A percentile compares a stretch with the other conserved stretches of the same genome.
phyloP scores from a whole-genome alignment of 2,797 vertebrate species.

The Rachycentron canadum region DNA sequence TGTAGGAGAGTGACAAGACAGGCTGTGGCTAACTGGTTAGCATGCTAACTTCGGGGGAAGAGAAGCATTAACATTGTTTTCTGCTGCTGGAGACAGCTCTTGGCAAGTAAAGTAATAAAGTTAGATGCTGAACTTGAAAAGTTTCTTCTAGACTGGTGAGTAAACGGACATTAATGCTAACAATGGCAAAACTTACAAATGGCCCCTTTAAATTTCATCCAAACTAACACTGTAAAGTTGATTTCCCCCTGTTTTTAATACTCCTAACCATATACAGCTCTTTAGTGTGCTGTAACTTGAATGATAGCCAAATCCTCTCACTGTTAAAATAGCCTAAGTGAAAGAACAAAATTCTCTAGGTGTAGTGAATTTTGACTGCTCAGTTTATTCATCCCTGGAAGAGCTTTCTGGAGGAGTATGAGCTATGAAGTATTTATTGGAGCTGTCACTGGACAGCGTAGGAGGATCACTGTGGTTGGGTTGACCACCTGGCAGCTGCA shows the following conservation, averaged over 20 bases:
- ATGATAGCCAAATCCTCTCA: neutral
- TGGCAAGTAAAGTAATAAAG: too few species aligned
- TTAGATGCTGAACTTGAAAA: too few species aligned
- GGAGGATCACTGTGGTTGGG: conserved; percentile 36
- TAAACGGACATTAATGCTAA: too few species aligned
- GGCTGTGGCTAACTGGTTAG: too few species aligned
- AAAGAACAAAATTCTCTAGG: neutral
- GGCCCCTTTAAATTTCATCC: neutral
- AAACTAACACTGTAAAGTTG: too few species aligned
- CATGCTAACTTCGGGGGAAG: too few species aligned
- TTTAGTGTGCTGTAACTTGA: neutral
- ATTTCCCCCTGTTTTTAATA: too few species aligned
- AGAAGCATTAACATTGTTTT: too few species aligned
- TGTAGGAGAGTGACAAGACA: too few species aligned
- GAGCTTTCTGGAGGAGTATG: conserved; percentile 24
- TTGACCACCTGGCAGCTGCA: conserved; percentile 27
- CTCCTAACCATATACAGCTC: neutral
- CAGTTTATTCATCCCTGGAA: conserved; percentile 6
- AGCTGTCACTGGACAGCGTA: conserved; percentile 38
- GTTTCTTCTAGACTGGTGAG: too few species aligned
- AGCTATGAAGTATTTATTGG: conserved; percentile 62
- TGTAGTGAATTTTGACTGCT: conserved; percentile 11
- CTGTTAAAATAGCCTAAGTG: neutral
- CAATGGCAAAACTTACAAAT: too few species aligned
- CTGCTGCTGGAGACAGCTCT: too few species aligned